phyloP scores from a whole-genome alignment of 2,888 invertebrate genomes.

The Pristionchus mayeri region DNA sequence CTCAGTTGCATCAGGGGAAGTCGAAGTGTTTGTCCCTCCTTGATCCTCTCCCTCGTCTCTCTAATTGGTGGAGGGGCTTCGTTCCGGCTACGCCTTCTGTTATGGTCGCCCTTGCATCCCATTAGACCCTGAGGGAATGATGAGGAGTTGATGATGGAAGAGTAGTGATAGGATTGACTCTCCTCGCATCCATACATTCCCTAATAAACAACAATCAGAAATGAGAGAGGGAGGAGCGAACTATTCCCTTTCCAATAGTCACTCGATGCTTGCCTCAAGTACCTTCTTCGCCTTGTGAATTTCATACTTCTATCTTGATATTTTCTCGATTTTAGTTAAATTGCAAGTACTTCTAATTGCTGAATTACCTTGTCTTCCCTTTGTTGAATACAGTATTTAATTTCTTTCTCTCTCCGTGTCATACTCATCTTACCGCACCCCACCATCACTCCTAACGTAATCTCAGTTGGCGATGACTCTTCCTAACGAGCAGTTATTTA shows the following conservation, averaged over 20 bases:
- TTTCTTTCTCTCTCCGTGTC: neutral
- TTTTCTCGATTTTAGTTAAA: neutral
- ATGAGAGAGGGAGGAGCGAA: neutral
- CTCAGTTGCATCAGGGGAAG: neutral
- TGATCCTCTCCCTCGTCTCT: neutral
- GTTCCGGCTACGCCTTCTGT: constrained; percentile 10
- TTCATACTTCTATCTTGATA: neutral
- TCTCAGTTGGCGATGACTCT: constrained; percentile 12
- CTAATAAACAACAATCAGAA: neutral
- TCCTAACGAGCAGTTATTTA: neutral
- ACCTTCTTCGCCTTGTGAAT: neutral
- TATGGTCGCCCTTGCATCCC: neutral
- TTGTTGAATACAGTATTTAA: neutral
- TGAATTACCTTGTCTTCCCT: neutral
- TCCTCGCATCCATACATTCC: neutral
- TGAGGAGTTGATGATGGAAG: constrained; percentile 1
- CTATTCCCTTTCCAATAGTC: neutral
- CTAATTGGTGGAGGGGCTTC: constrained; percentile 1
- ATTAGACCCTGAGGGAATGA: neutral
- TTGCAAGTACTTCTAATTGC: neutral
- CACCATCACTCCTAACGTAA: too few relatives aligned
- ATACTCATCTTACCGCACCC: neutral
- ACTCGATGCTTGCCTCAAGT: neutral
- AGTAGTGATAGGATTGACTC: neutral
- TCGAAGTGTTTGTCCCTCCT: neutral